Evolutionary conservation across 2,797 vertebrate genomes (phyloP).

Genomic region (Cyprinodon diabolis): DNA sequence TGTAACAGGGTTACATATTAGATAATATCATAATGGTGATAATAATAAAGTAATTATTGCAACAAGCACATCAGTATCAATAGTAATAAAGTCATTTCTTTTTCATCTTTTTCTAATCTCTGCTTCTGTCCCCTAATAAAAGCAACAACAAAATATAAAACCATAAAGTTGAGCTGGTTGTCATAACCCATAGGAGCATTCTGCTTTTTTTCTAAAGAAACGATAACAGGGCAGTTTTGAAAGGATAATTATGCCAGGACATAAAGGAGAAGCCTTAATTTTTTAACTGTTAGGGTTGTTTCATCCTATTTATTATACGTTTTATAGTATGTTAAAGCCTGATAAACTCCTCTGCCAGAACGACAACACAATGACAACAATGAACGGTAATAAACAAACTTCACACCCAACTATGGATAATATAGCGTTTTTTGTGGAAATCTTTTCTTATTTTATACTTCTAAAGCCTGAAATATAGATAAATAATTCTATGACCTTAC

Average conservation of each 20-base stretch:
- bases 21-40: too few relatives aligned
- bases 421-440: background rate
- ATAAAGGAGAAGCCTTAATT: background rate
- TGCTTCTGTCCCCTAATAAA: too few relatives aligned
- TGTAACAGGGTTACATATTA: background rate
- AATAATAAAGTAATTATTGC: too few relatives aligned
- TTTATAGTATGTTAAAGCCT: background rate
- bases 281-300: background rate
- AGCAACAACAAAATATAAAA: background rate
- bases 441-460: background rate
- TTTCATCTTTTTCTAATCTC: too few relatives aligned
- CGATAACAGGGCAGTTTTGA: background rate
- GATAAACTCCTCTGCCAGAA: background rate
- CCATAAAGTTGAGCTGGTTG: background rate
- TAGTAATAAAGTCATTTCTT: too few relatives aligned
- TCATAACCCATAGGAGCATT: background rate
- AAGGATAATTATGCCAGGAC: too few relatives aligned
- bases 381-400: background rate
- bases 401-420: background rate
- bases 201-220: background rate
- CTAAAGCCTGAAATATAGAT: background rate
- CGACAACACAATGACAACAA: too few relatives aligned
- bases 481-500: background rate
- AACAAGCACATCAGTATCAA: too few relatives aligned
- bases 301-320: background rate